Base-by-base conservation (phyloP, 1,140 invertebrate species). In the Drosophila ananassae region DNA sequence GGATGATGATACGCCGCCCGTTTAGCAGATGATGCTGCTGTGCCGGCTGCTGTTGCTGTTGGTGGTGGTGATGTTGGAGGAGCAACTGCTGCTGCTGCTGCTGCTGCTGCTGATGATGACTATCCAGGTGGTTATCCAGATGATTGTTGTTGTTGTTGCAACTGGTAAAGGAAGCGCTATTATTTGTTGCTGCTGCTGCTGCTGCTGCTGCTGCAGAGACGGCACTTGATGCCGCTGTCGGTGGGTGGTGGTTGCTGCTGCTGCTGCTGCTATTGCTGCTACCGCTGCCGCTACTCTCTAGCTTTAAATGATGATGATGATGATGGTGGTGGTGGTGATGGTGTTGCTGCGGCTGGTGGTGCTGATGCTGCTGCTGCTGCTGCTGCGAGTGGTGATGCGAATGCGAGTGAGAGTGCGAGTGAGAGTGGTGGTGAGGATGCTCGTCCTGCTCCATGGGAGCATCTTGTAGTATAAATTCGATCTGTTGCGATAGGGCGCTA, bases 401-500 rank as follows among this genome's bases (percentile, higher is more conserved):
- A 39, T 39, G 67, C 24, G 24, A 25, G 3, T 48, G 56, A 48
- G 32, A 30, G 21, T 76, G 66, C 47, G 47, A 63, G 12, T 55
- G 78, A 39, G 68, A 71, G 25, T 63, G 63, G 61, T 67, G 58
- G 22, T 89, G 80, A 41, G 85, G 75, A 57, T 90, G 79, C 32
- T 83, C 77, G 71, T 80, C 87, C 56, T 89, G 87, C 90, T 91
- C 90, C 87, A 91, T 91, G 76, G 90, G 90, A 87, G 90, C 90
- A 75, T 91, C 90, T 77, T 91, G 90, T 68, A 91, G 73, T 72
- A 91, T 91, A 91, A 91, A 91, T 91, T 91, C 90, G 89, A 91
- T 91, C 90, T 91, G 90, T 91, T 91, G 90, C 76, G 90, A 91
- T 75, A 91, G 75, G 73, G 90, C 84, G 81, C 83, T 91, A 82